Conservation (phyloP, 2,797 vertebrate species). For the Cossypha dichroa region DNA sequence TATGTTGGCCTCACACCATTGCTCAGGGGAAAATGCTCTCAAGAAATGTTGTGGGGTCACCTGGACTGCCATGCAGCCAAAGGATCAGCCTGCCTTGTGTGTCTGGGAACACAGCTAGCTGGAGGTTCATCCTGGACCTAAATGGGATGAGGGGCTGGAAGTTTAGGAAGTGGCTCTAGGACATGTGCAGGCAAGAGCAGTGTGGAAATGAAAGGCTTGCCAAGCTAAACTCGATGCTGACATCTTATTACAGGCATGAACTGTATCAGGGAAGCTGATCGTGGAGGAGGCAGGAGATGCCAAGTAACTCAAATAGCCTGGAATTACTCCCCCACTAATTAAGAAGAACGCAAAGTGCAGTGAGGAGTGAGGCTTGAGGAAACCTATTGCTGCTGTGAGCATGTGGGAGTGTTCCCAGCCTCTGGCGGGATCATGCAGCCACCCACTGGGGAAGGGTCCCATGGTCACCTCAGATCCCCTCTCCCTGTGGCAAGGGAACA, state of each 20-base stretch:
- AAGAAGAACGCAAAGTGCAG: background rate
- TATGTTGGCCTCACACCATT: accelerated
- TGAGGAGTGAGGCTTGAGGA: background rate
- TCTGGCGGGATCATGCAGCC: background rate
- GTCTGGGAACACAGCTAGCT: background rate
- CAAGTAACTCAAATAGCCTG: background rate
- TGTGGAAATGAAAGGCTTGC: background rate
- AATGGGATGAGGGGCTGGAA: background rate
- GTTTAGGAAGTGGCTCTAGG: background rate
- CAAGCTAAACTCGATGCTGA: background rate
- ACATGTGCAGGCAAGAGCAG: background rate
- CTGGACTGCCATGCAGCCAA: background rate
- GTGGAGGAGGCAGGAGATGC: background rate
- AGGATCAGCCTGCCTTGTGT: background rate
- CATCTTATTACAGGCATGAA: background rate
- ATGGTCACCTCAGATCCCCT: background rate
- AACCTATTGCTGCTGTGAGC: background rate
- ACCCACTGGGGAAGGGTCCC: background rate
- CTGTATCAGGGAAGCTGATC: slow-evolving; percentile 2
- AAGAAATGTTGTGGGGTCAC: background rate
- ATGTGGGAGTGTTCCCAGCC: background rate
- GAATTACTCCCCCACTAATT: slow-evolving; percentile 21
- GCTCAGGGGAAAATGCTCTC: background rate
- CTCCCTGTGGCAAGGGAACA: background rate
- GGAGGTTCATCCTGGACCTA: background rate